Evolutionary conservation across 2,113 vertebrate species (phyloP).

Genomic region (Thryonomys swinderianus): DNA sequence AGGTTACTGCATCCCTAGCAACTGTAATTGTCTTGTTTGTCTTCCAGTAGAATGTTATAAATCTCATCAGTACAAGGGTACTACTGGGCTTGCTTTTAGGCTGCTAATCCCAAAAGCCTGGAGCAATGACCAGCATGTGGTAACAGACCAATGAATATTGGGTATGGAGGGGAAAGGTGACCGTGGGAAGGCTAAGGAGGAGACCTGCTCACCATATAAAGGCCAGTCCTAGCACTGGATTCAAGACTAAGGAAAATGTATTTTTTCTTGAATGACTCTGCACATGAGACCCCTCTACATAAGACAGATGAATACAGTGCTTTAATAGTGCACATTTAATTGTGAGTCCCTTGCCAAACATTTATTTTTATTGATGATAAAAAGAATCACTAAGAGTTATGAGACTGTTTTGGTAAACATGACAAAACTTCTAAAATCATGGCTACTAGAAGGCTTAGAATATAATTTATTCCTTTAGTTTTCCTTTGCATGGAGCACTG

Average conservation of each 20-base stretch:
- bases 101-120: background rate
- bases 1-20: background rate
- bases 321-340: constrained; percentile 52
- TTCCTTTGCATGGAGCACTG: constrained; percentile 47
- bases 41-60: background rate
- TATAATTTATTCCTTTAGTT: constrained; percentile 66
- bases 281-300: background rate
- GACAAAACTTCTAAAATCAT: constrained; percentile 67
- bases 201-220: background rate
- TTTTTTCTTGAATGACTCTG: background rate
- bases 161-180: background rate
- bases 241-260: background rate
- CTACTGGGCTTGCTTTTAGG: background rate
- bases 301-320: constrained; percentile 26
- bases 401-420: constrained; percentile 68
- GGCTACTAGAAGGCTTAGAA: constrained; percentile 42
- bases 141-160: background rate
- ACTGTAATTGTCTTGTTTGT: background rate
- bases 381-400: constrained; percentile 21
- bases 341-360: constrained; percentile 16
- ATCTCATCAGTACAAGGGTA: background rate
- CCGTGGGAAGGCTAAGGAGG: background rate
- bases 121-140: background rate
- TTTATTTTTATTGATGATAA: constrained; percentile 57
- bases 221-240: background rate